A percentile compares a stretch with the other conserved stretches of the same genome.
Conservation (phyloP, 1,140 invertebrate genomes). For the Macrobrachium rosenbergii region DNA sequence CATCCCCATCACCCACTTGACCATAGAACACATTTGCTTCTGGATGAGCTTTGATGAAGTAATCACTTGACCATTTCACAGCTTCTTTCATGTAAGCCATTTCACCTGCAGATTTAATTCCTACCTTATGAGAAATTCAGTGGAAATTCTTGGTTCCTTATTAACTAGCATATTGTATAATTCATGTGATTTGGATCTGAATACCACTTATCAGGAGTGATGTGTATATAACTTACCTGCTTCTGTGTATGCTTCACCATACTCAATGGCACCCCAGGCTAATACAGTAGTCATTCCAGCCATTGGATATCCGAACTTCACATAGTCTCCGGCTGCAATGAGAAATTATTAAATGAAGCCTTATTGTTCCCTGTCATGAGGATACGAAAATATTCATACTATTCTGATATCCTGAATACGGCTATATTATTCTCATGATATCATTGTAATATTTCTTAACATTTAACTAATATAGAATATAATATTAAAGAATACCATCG, state of each 20-base stretch:
- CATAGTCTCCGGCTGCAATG: constrained; percentile 69
- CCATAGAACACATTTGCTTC: constrained; percentile 61
- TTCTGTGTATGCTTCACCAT: constrained; percentile 38
- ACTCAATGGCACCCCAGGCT: constrained; percentile 69
- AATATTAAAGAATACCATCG: constrained; percentile 67
- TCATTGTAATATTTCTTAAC: too few species aligned
- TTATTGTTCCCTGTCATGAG: too few species aligned
- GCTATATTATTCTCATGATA: too few species aligned
- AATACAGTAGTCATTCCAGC: constrained; percentile 68
- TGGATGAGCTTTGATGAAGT: constrained; percentile 46
- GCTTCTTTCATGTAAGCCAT: constrained; percentile 35
- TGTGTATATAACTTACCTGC: constrained; percentile 7
- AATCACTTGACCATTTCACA: constrained; percentile 52
- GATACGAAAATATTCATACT: too few species aligned
- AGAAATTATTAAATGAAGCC: too few species aligned
- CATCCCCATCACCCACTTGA: constrained; percentile 66
- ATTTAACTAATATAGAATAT: too few species aligned
- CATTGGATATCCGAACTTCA: constrained; percentile 71
- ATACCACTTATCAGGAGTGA: not conserved
- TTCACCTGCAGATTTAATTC: not conserved
- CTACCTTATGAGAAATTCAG: too few species aligned
- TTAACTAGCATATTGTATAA: not conserved
- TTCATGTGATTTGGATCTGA: not conserved
- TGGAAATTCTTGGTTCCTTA: not conserved
- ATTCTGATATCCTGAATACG: too few species aligned